Percentiles rank a stretch among this genome's conserved stretches.
These are phyloP conservation scores for Parnassius orleans DNA, from an alignment of 2,888 invertebrate species.

Conservation along the genomic window DNA sequence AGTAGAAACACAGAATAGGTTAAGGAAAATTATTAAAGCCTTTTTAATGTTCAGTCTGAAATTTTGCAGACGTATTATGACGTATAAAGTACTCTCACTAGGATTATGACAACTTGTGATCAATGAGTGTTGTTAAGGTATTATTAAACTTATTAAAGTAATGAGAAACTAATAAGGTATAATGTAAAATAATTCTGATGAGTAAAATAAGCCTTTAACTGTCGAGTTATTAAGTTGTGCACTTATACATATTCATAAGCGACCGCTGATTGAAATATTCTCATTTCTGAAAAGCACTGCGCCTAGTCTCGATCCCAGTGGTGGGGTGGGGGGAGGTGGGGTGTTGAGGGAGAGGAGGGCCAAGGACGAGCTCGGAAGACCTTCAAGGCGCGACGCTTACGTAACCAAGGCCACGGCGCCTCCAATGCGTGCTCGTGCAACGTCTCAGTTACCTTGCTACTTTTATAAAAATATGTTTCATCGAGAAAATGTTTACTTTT, in stretches of 20 bases:
- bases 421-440: conserved; percentile 33
- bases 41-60: no score
- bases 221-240: conserved; percentile 8
- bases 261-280: conserved; percentile 38
- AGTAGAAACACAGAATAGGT: no score
- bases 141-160: no score
- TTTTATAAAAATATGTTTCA: conserved; percentile 5
- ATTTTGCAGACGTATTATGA: no score
- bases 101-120: no score
- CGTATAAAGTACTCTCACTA: no score
- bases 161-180: no score
- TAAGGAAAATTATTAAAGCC: no score
- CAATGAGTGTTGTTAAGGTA: no score
- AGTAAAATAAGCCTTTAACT: no score
- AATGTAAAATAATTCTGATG: no score
- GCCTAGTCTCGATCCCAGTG: conserved; percentile 43
- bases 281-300: conserved; percentile 50
- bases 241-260: background rate
- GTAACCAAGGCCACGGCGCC: conserved; percentile 59
- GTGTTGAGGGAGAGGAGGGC: conserved; percentile 48
- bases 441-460: conserved; percentile 2
- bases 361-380: conserved; percentile 46
- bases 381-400: conserved; percentile 64
- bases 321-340: conserved; percentile 34
- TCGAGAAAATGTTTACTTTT: background rate